Percentiles rank a stretch among this genome's conserved stretches.
phyloP scores from a whole-genome alignment of 2,113 vertebrate species.

The Oostethus manadensis region DNA sequence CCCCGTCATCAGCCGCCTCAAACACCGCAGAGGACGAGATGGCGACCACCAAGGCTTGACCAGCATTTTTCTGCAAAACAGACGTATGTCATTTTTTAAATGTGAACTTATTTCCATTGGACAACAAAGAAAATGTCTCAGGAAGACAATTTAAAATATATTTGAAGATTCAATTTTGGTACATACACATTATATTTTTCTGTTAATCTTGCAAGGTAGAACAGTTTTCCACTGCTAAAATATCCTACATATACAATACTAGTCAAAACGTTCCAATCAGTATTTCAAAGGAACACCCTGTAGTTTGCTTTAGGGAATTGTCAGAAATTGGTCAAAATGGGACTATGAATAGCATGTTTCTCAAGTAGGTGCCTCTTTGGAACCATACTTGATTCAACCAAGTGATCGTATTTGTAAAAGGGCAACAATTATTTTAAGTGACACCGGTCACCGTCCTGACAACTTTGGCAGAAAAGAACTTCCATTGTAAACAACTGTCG shows the following conservation, averaged over 20 bases:
- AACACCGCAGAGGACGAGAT: constrained; percentile 71
- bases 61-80: constrained; percentile 66
- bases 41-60: constrained; percentile 65
- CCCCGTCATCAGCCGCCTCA: constrained; percentile 46
- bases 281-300: background rate
- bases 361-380: too few species aligned
- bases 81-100: background rate
- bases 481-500: too few species aligned
- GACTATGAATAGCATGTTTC: too few species aligned
- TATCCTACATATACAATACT: background rate
- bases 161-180: background rate
- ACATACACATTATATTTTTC: background rate
- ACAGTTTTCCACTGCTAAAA: too few species aligned
- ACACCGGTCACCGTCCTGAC: too few species aligned
- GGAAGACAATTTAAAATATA: background rate
- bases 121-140: background rate
- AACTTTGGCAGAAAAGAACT: too few species aligned
- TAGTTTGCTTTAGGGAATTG: too few species aligned
- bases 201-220: background rate
- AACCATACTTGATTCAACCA: too few species aligned
- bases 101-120: background rate
- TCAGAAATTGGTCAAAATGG: too few species aligned
- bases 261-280: background rate
- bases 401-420: too few species aligned
- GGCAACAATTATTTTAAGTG: too few species aligned